Conservation (phyloP, 2,888 invertebrate species). For the Phasia obesa region DNA sequence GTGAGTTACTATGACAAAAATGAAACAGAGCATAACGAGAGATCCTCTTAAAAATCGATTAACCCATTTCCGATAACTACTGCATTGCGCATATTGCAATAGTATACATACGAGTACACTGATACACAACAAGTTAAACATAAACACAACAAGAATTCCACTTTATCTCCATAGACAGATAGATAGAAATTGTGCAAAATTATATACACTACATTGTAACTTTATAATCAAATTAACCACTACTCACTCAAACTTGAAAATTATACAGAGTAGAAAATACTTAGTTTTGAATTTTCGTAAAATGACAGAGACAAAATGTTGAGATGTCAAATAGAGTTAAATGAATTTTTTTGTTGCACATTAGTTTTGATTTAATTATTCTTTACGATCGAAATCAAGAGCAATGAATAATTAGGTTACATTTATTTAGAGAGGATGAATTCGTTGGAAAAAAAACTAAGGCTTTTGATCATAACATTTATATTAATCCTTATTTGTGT, state of each 20-base stretch:
- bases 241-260: conserved; percentile 38
- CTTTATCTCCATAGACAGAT: conserved; percentile 55
- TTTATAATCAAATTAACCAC: conserved; percentile 43
- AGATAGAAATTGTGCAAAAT: conserved; percentile 48
- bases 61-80: conserved; percentile 81
- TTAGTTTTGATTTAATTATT: no score
- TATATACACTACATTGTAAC: conserved; percentile 27
- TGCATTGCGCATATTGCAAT: conserved; percentile 78
- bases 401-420: no score
- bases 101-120: conserved; percentile 3
- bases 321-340: no score
- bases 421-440: no score
- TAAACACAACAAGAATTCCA: conserved; percentile 1
- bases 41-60: conserved; percentile 81
- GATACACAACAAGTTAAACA: not conserved
- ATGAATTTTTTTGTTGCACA: no score
- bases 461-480: no score
- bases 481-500: no score
- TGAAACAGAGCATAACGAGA: conserved; percentile 79
- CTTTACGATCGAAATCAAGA: no score
- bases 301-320: no score
- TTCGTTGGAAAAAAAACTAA: no score
- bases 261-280: not conserved
- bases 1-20: conserved; percentile 66
- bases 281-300: no score